Conservation (phyloP, 2,113 vertebrate genomes). For the Catharus fuscescens region DNA sequence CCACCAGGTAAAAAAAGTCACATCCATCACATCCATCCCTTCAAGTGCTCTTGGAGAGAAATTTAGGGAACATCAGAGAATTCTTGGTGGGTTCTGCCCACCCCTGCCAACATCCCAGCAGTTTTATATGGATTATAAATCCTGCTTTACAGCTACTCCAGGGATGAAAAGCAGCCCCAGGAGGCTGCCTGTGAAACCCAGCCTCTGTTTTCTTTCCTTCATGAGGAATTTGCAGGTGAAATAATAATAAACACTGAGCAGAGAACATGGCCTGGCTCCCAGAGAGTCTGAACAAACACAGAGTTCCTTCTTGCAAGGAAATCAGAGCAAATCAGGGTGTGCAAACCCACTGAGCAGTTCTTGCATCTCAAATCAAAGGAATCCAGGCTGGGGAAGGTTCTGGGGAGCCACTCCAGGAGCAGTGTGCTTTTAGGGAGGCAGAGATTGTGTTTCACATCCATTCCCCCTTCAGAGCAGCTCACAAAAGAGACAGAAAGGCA, state of each 20-base stretch:
- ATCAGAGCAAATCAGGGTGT: not conserved
- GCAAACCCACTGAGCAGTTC: not conserved
- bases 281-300: slow-evolving; percentile 11
- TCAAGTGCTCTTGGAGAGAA: not conserved
- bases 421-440: slow-evolving; percentile 2
- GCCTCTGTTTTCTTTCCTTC: slow-evolving; percentile 40
- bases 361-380: slow-evolving; percentile 13
- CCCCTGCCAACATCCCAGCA: not conserved
- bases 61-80: not conserved
- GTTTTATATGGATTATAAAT: slow-evolving; percentile 9
- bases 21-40: not conserved
- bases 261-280: not conserved
- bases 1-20: not conserved
- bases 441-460: not conserved
- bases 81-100: not conserved
- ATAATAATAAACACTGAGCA: slow-evolving; percentile 37
- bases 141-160: not conserved
- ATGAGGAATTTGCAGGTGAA: slow-evolving; percentile 53
- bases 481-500: not conserved
- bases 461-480: not conserved
- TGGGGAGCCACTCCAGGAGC: not conserved
- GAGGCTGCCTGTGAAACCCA: slow-evolving; percentile 13
- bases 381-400: not conserved
- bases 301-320: not conserved
- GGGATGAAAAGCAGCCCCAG: slow-evolving; percentile 15